Evolutionary conservation across 1,140 invertebrate genomes (phyloP), one percentile per base, ranked within the genome.

Genomic region (Phocides pigmalion): DNA sequence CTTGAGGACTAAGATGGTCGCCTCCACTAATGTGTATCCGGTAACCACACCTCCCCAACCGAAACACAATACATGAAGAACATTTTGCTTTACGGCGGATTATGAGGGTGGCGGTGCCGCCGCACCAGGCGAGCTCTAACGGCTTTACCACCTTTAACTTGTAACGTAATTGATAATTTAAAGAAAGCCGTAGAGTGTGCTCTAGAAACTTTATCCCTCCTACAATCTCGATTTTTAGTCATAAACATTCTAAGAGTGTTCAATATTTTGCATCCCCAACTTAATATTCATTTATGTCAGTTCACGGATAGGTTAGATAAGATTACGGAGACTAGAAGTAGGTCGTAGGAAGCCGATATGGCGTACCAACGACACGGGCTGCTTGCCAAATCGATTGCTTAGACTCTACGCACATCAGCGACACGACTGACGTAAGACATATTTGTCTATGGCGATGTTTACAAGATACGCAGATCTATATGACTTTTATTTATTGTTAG

Each of bases 251-350:
- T 32, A 32, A 32, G 2, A 1, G 28, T 5, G 9, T 32, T n/a
- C 28, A 32, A 32, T 32, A 32, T 32, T 28, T 32, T 32, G 28
- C 28, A 32, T 32, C 28, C 28, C 28, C 28, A 32, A 32, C 28
- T 32, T 11, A 32, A 32, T 32, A 32, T 2, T 32, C 28, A 32
- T 32, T 32, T n/a, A 32, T 11, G 28, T 11, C 28, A n/a, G 28
- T 32, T 11, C n/a, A 32, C 9, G 28, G 28, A 20, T 49, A n/a
- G 46, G 44, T 20, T 22, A 49, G 46, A 49, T 49, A 64, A 63
- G 44, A 67, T 62, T 54, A 51, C 42, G n/a, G 46, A 49, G 50
- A 16, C 54, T 39, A 51, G 66, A 68, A 68, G 47, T 64, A 68
- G 66, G 62, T 68, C 66, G 66, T 63, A 46, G 17, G 25, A 22